These are phyloP conservation scores for Drosophila acutilabella DNA, from an alignment of 2,888 invertebrate species.

Conservation along the genomic window DNA sequence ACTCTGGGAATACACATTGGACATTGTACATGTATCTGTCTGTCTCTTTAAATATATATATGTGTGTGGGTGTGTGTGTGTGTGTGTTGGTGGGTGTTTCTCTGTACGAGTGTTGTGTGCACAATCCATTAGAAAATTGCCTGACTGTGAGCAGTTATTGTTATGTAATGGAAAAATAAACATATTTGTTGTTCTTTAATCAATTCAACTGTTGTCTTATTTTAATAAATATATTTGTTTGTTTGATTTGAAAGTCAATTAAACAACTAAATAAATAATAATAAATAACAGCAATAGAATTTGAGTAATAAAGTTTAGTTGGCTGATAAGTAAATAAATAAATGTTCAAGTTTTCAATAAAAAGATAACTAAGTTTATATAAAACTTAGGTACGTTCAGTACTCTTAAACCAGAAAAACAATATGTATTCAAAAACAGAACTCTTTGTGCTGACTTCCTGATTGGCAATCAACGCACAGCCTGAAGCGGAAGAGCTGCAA, in stretches of 20 bases:
- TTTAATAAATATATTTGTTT: slow-evolving; percentile 5
- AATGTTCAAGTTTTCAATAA: no score
- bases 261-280: no score
- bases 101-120: slow-evolving; percentile 1
- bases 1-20: slow-evolving; percentile 6
- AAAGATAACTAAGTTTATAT: no score
- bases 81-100: not conserved
- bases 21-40: not conserved
- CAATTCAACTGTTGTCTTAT: slow-evolving; percentile 1
- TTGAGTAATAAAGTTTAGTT: no score
- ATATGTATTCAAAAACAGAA: not conserved
- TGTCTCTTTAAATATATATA: not conserved
- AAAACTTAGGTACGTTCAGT: no score
- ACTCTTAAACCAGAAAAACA: not conserved
- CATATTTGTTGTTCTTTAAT: slow-evolving; percentile 4
- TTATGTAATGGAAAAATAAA: slow-evolving; percentile 13
- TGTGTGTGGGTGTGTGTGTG: not conserved
- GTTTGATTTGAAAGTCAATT: not conserved
- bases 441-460: not conserved
- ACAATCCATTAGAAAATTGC: slow-evolving; percentile 36
- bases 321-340: no score
- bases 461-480: not conserved
- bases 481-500: not conserved
- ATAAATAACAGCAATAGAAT: no score
- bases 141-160: slow-evolving; percentile 16